Percentiles rank a stretch among this genome's conserved stretches.
Conservation (phyloP, 1,140 invertebrate species). For the Mactra quadrangularis region DNA sequence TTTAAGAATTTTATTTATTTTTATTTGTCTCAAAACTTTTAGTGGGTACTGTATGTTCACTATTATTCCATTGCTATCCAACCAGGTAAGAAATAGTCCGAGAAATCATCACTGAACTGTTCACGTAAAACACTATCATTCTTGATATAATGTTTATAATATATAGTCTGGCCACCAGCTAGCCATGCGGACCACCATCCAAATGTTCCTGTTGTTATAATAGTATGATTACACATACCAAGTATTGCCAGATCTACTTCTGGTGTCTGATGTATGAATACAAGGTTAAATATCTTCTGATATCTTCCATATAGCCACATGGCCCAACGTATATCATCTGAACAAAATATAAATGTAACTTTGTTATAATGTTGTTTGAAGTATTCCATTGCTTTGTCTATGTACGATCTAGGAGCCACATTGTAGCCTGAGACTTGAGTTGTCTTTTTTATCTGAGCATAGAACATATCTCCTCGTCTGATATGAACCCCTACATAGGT, state of each 20-base stretch:
- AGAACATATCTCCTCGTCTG: slow-evolving; percentile 70
- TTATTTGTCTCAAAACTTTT: too few relatives aligned
- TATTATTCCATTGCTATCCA: slow-evolving; percentile 53
- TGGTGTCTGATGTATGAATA: slow-evolving; percentile 28
- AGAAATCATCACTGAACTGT: slow-evolving; percentile 39
- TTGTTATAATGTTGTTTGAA: slow-evolving; percentile 49
- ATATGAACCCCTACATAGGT: slow-evolving; percentile 73
- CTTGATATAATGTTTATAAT: slow-evolving; percentile 66
- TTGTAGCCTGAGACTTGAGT: slow-evolving; percentile 38
- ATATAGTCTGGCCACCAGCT: slow-evolving; percentile 71
- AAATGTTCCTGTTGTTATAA: slow-evolving; percentile 76
- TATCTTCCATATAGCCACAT: slow-evolving; percentile 8
- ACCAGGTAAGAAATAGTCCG: slow-evolving; percentile 45
- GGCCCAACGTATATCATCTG: slow-evolving; percentile 61
- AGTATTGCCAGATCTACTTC: slow-evolving; percentile 74
- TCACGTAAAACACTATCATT: slow-evolving; percentile 5
- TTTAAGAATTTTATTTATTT: too few relatives aligned
- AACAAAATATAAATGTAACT: slow-evolving; percentile 64
- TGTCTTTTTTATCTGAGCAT: slow-evolving; percentile 6
- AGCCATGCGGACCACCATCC: slow-evolving; percentile 78
- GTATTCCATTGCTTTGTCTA: slow-evolving; percentile 58
- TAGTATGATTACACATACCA: slow-evolving; percentile 71
- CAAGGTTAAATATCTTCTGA: slow-evolving; percentile 29
- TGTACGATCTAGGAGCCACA: slow-evolving; percentile 57
- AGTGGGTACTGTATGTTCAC: too few relatives aligned